phyloP scores from a whole-genome alignment of 2,888 invertebrate species.

The Coleophora flavipennella region DNA sequence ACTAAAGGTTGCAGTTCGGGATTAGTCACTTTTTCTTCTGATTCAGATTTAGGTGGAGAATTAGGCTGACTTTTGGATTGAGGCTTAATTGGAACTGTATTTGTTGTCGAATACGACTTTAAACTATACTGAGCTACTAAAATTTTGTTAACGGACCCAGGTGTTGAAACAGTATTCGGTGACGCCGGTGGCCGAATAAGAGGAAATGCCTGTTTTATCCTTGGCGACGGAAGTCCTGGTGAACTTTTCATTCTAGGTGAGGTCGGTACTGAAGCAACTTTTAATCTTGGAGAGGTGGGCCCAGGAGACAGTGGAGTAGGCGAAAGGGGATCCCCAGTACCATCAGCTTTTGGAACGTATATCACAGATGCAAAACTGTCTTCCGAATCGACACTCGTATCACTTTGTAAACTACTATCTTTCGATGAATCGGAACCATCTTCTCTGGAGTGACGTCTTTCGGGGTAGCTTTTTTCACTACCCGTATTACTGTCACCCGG shows the following conservation, averaged over 20 bases:
- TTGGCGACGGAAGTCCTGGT: constrained; percentile 77
- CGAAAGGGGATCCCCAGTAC: constrained; percentile 70
- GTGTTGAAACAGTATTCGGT: constrained; percentile 68
- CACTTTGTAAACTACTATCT: constrained; percentile 92
- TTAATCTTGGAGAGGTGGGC: constrained; percentile 75
- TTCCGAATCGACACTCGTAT: constrained; percentile 94
- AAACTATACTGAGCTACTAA: constrained; percentile 73
- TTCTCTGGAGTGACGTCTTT: constrained; percentile 85
- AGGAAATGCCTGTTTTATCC: constrained; percentile 77
- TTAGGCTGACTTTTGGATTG: constrained; percentile 65
- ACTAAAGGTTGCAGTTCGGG: constrained; percentile 38
- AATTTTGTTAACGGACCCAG: constrained; percentile 68
- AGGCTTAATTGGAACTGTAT: constrained; percentile 42
- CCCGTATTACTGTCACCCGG: constrained; percentile 58
- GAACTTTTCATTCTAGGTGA: constrained; percentile 82
- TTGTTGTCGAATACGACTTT: constrained; percentile 59
- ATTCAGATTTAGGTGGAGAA: constrained; percentile 61
- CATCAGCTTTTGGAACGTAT: constrained; percentile 88
- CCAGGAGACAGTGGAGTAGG: constrained; percentile 75
- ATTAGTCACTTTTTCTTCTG: constrained; percentile 42
- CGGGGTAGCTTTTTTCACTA: constrained; percentile 62
- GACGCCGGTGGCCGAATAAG: constrained; percentile 74
- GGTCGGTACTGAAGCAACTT: constrained; percentile 82
- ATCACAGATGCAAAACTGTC: constrained; percentile 95
- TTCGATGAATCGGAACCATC: constrained; percentile 92